Evolutionary conservation across 2,113 vertebrate species (phyloP).

Genomic region (Trogon surrucura): DNA sequence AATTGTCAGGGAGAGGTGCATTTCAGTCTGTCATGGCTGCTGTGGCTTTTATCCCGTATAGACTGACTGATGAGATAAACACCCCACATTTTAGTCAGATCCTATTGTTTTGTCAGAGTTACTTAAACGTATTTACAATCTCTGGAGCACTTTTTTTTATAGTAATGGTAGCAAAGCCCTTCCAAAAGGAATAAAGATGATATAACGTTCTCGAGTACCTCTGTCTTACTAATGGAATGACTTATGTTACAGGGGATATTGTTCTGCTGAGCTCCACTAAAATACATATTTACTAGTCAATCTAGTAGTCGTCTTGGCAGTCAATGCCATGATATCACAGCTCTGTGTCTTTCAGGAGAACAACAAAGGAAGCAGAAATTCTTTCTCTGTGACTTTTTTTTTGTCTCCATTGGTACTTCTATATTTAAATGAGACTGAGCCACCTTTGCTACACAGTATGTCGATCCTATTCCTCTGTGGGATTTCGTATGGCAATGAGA

Average conservation of each 20-base stretch:
- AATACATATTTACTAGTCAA: conserved; percentile 70
- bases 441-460: neutral
- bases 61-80: conserved; percentile 52
- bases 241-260: conserved; percentile 51
- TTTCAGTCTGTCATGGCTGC: neutral
- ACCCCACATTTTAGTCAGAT: conserved; percentile 54
- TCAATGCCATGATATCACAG: conserved; percentile 22
- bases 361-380: conserved; percentile 40
- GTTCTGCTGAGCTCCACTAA: conserved; percentile 46
- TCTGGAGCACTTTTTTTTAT: conserved; percentile 8
- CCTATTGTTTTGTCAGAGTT: conserved; percentile 53
- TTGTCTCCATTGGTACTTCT: conserved; percentile 13
- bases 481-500: neutral
- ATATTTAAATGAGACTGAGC: conserved; percentile 31
- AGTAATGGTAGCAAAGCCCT: conserved; percentile 64
- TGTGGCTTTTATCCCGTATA: conserved; percentile 29
- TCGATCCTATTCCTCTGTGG: neutral
- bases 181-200: conserved; percentile 63
- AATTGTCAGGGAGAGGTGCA: neutral
- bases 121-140: conserved; percentile 61
- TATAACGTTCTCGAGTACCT: conserved; percentile 45
- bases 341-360: neutral
- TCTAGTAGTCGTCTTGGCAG: conserved; percentile 27
- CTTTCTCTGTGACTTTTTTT: neutral
- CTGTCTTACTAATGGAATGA: conserved; percentile 72